These are phyloP conservation scores for Heptranchias perlo DNA, from an alignment of 2,113 vertebrate genomes.

Conservation along the genomic window DNA sequence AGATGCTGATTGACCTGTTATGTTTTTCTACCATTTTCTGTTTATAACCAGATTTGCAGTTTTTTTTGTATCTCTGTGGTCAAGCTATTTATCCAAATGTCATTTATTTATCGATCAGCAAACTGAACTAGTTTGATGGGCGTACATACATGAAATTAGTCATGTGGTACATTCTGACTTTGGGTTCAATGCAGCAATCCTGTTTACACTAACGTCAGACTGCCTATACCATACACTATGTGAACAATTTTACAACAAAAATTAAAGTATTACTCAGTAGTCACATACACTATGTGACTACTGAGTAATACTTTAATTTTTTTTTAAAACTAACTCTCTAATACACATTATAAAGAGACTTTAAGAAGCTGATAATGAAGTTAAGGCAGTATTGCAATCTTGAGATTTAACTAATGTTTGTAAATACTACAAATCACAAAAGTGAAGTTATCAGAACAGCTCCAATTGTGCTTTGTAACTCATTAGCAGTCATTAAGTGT, in stretches of 20 bases:
- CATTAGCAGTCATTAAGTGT: neutral
- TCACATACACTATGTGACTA: no score
- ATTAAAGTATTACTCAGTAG: no score
- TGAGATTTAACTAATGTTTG: neutral
- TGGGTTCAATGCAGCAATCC: neutral
- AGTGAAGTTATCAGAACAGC: neutral
- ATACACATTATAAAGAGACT: neutral
- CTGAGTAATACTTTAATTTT: neutral
- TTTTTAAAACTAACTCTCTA: neutral
- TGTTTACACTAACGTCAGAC: neutral
- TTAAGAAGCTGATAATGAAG: constrained; percentile 4
- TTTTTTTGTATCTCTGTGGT: neutral
- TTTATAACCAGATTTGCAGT: neutral
- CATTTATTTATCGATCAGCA: neutral
- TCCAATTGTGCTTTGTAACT: neutral
- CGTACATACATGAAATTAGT: neutral
- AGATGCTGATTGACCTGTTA: neutral
- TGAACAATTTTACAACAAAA: no score
- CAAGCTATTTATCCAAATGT: neutral
- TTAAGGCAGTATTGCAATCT: neutral
- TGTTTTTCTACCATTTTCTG: neutral
- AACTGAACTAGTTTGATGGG: neutral
- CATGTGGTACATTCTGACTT: neutral
- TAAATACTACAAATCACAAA: neutral
- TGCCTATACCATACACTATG: neutral